phyloP scores from a whole-genome alignment of 1,140 invertebrate species.

The Drosophila athabasca region DNA sequence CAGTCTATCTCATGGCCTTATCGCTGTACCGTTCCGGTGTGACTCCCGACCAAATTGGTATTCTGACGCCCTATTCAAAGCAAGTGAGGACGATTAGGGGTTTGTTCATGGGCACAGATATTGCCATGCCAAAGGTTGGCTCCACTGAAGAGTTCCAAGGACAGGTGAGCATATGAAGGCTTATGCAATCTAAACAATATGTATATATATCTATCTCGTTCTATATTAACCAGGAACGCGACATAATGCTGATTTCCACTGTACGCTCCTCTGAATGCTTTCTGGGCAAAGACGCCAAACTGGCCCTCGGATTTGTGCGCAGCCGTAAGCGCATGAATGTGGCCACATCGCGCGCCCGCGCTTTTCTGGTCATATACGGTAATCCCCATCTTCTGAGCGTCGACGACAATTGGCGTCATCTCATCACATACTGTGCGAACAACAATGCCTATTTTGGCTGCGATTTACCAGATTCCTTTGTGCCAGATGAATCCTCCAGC shows the following conservation, averaged over 20 bases:
- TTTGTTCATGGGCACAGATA: slow-evolving; percentile 85
- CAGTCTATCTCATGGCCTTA: slow-evolving; percentile 85
- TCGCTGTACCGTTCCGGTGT: slow-evolving; percentile 88
- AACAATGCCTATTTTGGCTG: slow-evolving; percentile 88
- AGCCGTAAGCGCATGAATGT: slow-evolving; percentile 93
- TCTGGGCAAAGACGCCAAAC: slow-evolving; percentile 85
- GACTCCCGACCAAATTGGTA: slow-evolving; percentile 89
- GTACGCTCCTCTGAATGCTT: slow-evolving; percentile 88
- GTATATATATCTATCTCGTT: not conserved
- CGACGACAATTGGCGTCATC: slow-evolving; percentile 89
- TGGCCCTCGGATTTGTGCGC: slow-evolving; percentile 90
- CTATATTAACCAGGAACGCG: slow-evolving; percentile 87
- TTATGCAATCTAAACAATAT: no score
- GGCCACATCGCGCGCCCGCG: slow-evolving; percentile 91
- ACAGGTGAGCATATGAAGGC: slow-evolving; percentile 47
- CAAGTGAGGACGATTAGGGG: slow-evolving; percentile 87
- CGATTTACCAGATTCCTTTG: slow-evolving; percentile 84
- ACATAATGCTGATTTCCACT: slow-evolving; percentile 93
- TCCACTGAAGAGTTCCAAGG: slow-evolving; percentile 99
- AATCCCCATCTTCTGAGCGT: slow-evolving; percentile 90
- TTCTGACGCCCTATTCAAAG: slow-evolving; percentile 96
- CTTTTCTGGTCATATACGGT: slow-evolving; percentile 91
- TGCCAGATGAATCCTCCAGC: no score
- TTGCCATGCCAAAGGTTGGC: slow-evolving; percentile 92
- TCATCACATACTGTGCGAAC: slow-evolving; percentile 87